Base-by-base conservation (phyloP, 2,888 invertebrate genomes). In the Tachina fera region DNA sequence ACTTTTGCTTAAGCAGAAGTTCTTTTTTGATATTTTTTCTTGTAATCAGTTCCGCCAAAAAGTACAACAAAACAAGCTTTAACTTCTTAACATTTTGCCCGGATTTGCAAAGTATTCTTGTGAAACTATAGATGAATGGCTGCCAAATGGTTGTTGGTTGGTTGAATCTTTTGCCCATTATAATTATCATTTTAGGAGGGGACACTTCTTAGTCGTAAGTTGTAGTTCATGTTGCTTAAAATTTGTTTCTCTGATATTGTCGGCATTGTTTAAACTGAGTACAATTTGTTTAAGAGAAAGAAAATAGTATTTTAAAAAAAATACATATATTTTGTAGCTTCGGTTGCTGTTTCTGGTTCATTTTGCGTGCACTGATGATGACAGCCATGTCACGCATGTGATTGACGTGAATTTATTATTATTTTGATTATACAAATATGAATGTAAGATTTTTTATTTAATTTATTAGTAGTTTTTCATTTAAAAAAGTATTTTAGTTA, bases 401-500 rank as follows among this genome's bases (percentile, higher is more conserved):
- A 87, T 84, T 88, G 88, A 88, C 88, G 68, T 58, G 71, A 78
- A 88, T 88, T 87, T 88, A 88, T 88, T 84, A 81, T 80, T 84
- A 83, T 83, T 84, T 60, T 47, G 16, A 47, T 43, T 43, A n/a
- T n/a, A n/a, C n/a, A 11, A 58, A 22, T 43, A 31, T 60, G 22
- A 13, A 45, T 63, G 11, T 47, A 31, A 72, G n/a, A 65, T 56
- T 74, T 51, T 41, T 47, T 8, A 4, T 49, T 2, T 11, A 22
- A 19, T 43, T n/a, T 14, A 16, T 63, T 60, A 47, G 11, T 60
- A 22, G 43, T 61, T 51, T 41, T 39, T 53, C 19, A 53, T n/a
- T n/a, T 51, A 51, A n/a, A 51, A 51, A 8, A 16, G 6, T 14
- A 1, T 14, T 47, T 47, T 5, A 11, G 11, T 47, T 14, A 47